These are phyloP conservation scores for Lontra canadensis DNA, from an alignment of 2,113 vertebrate genomes.

Conservation along the genomic window DNA sequence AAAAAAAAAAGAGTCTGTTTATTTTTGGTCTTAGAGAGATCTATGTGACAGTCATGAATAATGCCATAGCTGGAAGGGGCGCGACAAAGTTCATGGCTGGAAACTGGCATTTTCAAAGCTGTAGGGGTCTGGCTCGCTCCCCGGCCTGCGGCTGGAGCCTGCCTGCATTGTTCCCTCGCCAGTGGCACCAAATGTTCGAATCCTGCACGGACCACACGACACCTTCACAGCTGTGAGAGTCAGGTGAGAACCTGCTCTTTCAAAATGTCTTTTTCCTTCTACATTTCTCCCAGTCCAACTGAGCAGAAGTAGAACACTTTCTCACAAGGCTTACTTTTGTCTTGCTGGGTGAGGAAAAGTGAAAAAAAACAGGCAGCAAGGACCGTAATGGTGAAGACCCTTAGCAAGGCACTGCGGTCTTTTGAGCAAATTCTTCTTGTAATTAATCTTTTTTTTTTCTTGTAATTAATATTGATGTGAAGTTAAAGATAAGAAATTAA, in stretches of 20 bases:
- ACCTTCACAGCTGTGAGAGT: not conserved
- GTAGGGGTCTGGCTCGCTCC: not conserved
- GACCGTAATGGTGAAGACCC: not conserved
- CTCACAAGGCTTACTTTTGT: not conserved
- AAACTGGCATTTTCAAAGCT: not conserved
- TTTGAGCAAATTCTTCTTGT: not conserved
- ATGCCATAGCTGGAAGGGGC: accelerated
- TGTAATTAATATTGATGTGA: not conserved
- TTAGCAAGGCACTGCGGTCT: not conserved
- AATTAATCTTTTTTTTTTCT: not conserved
- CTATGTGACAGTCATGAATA: not conserved
- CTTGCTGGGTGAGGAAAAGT: not conserved
- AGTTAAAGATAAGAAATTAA: not conserved
- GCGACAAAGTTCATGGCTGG: not conserved
- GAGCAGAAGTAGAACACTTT: not conserved
- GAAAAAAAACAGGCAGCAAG: not conserved
- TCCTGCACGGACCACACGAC: accelerated
- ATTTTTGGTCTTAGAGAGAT: not conserved
- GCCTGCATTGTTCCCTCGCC: accelerated
- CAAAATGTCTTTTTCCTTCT: not conserved
- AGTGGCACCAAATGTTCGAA: accelerated
- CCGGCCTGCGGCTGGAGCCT: accelerated
- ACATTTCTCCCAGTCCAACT: not conserved
- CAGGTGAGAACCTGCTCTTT: not conserved
- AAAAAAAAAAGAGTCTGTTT: not conserved